phyloP scores from a whole-genome alignment of 2,113 vertebrate species.

The Ptilonorhynchus violaceus region DNA sequence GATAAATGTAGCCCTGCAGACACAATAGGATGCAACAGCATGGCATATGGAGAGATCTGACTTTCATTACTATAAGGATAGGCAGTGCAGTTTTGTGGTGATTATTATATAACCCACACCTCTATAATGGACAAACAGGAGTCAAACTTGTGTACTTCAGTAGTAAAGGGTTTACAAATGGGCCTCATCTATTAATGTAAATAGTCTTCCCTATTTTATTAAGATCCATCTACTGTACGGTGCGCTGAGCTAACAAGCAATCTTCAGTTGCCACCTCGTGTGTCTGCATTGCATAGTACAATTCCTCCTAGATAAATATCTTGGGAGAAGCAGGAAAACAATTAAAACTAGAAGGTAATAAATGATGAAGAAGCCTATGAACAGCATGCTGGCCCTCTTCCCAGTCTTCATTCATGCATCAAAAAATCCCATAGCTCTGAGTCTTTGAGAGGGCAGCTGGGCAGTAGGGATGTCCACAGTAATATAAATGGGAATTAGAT shows the following conservation, averaged over 20 bases:
- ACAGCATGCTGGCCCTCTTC: conserved; percentile 72
- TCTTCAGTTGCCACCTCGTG: conserved; percentile 21
- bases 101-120: conserved; percentile 1
- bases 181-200: conserved; percentile 7
- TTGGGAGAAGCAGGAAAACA: conserved; percentile 77
- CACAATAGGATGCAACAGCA: background rate
- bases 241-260: conserved; percentile 8
- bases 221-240: background rate
- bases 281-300: conserved; percentile 39
- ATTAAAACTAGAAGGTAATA: conserved; percentile 84
- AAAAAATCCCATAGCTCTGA: conserved; percentile 72
- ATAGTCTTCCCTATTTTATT: conserved; percentile 25
- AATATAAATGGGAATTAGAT: conserved; percentile 79
- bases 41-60: background rate
- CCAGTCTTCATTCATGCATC: conserved; percentile 80
- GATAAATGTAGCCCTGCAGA: background rate
- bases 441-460: conserved; percentile 78
- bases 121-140: conserved; percentile 8
- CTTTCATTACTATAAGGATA: conserved; percentile 14
- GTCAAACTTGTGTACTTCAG: conserved; percentile 21
- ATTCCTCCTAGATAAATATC: conserved; percentile 74
- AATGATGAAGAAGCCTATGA: conserved; percentile 76
- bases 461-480: conserved; percentile 74
- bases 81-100: background rate
- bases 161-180: conserved; percentile 34